Conservation (phyloP, 2,113 vertebrate genomes). For the Cavia aperea region DNA sequence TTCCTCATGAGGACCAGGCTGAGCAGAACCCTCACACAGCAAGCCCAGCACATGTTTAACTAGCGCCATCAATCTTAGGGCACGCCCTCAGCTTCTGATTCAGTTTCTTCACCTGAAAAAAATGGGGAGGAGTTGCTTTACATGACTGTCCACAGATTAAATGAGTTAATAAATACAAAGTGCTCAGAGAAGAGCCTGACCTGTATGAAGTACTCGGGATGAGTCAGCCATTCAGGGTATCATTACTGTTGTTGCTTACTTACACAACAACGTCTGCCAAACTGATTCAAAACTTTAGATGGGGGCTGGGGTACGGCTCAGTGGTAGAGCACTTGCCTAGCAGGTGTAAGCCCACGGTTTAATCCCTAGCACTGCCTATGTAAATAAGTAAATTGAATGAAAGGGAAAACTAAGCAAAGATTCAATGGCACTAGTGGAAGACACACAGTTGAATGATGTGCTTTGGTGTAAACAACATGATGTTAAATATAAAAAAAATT, state of each 20-base stretch:
- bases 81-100: background rate
- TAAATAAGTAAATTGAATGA: background rate
- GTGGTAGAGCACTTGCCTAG: background rate
- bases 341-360: background rate
- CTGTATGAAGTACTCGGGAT: background rate
- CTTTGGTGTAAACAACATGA: background rate
- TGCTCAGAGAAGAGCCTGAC: background rate
- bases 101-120: slow-evolving; percentile 24
- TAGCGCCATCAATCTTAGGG: background rate
- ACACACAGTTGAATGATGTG: background rate
- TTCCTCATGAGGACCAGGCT: background rate
- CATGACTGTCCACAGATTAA: background rate
- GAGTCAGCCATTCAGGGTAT: background rate
- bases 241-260: background rate
- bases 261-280: background rate
- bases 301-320: background rate
- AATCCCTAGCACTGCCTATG: background rate
- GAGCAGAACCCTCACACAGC: slow-evolving; percentile 5
- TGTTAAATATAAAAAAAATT: background rate
- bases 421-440: background rate
- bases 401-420: slow-evolving; percentile 18
- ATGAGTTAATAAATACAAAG: background rate
- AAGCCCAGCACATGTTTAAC: background rate
- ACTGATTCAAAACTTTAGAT: background rate
- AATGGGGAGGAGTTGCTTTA: background rate